These are phyloP conservation scores for Percina caprodes DNA, from an alignment of 2,113 vertebrate genomes.

Conservation along the genomic window DNA sequence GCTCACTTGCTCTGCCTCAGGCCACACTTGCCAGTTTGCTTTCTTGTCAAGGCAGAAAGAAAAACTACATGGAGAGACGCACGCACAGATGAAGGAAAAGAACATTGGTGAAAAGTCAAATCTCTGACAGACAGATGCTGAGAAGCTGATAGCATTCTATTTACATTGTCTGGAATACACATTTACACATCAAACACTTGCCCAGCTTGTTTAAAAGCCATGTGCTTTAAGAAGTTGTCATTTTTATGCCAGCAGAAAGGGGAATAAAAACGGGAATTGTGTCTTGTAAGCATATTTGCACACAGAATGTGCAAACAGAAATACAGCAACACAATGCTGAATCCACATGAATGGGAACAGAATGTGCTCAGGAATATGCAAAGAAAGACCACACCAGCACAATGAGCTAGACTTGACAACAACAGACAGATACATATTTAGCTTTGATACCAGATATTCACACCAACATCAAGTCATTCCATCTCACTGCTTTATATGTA, in stretches of 20 bases:
- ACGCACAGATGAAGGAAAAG: slow-evolving; percentile 62
- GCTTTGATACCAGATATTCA: slow-evolving; percentile 38
- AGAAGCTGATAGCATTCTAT: slow-evolving; percentile 65
- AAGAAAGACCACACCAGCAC: slow-evolving; percentile 5
- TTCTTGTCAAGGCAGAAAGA: slow-evolving; percentile 66
- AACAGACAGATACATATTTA: slow-evolving; percentile 47
- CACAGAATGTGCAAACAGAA: slow-evolving; percentile 16
- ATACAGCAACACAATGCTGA: slow-evolving; percentile 7
- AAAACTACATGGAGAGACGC: slow-evolving; percentile 53
- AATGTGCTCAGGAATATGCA: slow-evolving; percentile 14
- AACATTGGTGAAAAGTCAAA: slow-evolving; percentile 68
- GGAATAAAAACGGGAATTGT: slow-evolving; percentile 42
- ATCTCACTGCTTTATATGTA: slow-evolving; percentile 1
- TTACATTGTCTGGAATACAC: slow-evolving; percentile 67
- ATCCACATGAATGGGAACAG: slow-evolving; percentile 30
- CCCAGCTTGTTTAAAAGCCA: slow-evolving; percentile 61
- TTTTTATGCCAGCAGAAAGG: slow-evolving; percentile 35
- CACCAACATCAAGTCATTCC: neutral
- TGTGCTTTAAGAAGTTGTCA: slow-evolving; percentile 40
- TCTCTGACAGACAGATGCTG: slow-evolving; percentile 69
- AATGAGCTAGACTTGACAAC: slow-evolving; percentile 19
- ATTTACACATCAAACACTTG: slow-evolving; percentile 80
- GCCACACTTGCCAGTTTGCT: slow-evolving; percentile 75
- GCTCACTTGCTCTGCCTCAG: slow-evolving; percentile 66
- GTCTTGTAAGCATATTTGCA: slow-evolving; percentile 34